Base-by-base conservation (phyloP, 2,113 vertebrate species). In the Puma concolor region DNA sequence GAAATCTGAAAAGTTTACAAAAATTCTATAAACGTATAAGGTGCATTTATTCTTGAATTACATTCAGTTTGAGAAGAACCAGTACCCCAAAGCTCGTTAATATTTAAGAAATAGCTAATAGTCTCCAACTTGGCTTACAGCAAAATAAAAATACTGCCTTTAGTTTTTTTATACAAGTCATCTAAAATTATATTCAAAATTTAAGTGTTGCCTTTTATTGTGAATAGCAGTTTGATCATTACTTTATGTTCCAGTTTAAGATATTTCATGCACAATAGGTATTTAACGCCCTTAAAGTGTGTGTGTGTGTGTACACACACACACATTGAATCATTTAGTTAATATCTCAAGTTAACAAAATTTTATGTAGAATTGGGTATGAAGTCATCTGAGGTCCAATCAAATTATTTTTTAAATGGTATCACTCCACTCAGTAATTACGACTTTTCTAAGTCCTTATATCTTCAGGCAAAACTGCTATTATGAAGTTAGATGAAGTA, bases 111-210 rank as follows among this genome's bases (percentile, higher is more conserved):
- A 97, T 19, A 97, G 93, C n/a, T 83, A 95, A 89, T 79, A 96
- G 50, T 96, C 97, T 98, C 88, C 92, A 98, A 94, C 74, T 96
- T 95, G 57, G 82, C 91, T 96, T 91, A 92, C 31, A 91, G 85
- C 29, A 96, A 98, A 96, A 91, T 86, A 97, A 69, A 95, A 97
- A 95, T 96, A 99, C 98, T 99, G 97, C 94, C 98, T 97, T 96
- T 94, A 94, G 84, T 60, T 89, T 97, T 92, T 97, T 98, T 98
- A 97, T 94, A 96, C 64, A 98, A 96, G 72, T 36, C 93, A 94
- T 87, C 92, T 97, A 98, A 71, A 88, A 77, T 93, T 54, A 96
- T 87, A 83, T 92, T 91, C 72, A 69, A 60, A 88, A 91, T 67
- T 79, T 52, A 95, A 93, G 54, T 74, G 19, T 41, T 85, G 76